phyloP scores from a whole-genome alignment of 2,113 vertebrate genomes.

The Aepyceros melampus region DNA sequence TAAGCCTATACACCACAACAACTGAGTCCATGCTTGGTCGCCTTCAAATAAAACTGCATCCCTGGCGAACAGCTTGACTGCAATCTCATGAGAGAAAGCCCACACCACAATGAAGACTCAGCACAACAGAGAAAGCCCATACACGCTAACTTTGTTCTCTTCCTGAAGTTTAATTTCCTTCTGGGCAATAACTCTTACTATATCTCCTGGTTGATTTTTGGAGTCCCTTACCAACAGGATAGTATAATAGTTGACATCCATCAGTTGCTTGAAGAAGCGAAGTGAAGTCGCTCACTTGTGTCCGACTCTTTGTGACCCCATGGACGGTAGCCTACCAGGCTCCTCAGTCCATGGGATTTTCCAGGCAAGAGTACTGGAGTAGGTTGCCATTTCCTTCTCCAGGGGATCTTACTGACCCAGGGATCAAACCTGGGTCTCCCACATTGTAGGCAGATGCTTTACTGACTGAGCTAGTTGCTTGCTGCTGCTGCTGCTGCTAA shows the following conservation, averaged over 20 bases:
- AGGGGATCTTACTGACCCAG: too few species aligned
- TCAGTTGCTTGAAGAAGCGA: background rate
- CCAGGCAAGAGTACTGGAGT: too few species aligned
- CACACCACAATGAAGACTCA: background rate
- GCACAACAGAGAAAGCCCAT: background rate
- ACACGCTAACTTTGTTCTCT: background rate
- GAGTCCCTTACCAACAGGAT: background rate
- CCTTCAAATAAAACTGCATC: background rate
- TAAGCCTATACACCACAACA: background rate
- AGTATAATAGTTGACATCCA: background rate
- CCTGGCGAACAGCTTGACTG: background rate
- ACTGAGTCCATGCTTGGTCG: background rate
- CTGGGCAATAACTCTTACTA: background rate
- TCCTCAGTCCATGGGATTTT: too few species aligned
- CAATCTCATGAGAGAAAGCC: background rate
- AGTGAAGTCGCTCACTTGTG: too few species aligned
- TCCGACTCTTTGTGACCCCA: too few species aligned
- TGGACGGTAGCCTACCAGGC: too few species aligned
- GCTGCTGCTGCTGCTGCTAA: too few species aligned
- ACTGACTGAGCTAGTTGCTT: background rate
- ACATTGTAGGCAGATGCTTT: too few species aligned
- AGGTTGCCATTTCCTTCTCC: too few species aligned
- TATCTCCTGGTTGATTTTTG: background rate
- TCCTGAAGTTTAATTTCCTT: background rate
- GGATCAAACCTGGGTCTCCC: too few species aligned